Base-by-base conservation (phyloP, 2,888 invertebrate species). In the Dicycla oo region DNA sequence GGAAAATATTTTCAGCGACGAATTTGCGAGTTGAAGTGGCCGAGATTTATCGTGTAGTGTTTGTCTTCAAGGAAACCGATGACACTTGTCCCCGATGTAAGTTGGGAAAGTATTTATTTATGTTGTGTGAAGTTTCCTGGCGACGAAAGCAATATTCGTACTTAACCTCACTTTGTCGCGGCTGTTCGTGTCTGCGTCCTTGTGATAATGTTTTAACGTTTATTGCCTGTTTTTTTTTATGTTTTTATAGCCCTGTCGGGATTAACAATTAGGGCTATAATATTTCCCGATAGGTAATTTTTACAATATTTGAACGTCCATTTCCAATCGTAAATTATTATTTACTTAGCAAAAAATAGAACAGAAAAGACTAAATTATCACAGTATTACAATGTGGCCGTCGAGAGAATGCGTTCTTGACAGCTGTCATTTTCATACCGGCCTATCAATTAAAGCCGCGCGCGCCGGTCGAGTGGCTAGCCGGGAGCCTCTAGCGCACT, bases 1-100 rank as follows among this genome's bases (percentile, higher is more conserved):
- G 86, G 86, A 87, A 91, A 89, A 89, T 88, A 88, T 90, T 91
- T 69, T 89, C 86, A 84, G 80, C 87, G 71, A 80, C 66, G 86
- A 88, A 87, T 88, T 86, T 86, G 82, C 72, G 84, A 86, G 70
- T 79, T 81, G 80, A 75, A 86, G 83, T 84, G 80, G 76, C 78
- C 75, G 74, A 77, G 83, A 88, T 87, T 88, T 88, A 88, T 86
- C 54, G 79, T 79, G 74, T 73, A 78, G 73, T 84, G 82, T 85
- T 86, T 86, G 85, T 86, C 78, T 85, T 85, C 77, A 53, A 83
- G 75, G 71, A 80, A 83, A 86, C 81, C 80, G 84, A 64, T 67
- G 70, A 76, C 81, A 79, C 81, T 83, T 73, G 70, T 73, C 84
- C 66, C 66, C 68, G 38, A 75, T 81, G 71, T 76, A 73, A 76